Conservation (phyloP, 1,140 invertebrate genomes). For the Hormaphis cornu region DNA sequence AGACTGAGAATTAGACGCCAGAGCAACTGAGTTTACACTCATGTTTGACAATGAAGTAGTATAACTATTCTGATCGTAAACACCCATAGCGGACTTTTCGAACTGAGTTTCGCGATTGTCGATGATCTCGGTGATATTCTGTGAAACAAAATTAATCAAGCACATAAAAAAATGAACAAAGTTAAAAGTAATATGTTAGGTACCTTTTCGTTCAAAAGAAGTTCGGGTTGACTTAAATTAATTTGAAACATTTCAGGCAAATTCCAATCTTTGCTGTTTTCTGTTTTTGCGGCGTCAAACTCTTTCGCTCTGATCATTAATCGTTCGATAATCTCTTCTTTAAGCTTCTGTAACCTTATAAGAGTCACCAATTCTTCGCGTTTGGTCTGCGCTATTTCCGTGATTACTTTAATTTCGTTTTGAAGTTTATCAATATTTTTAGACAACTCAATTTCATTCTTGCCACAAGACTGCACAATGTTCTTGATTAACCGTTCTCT, state of each 20-base stretch:
- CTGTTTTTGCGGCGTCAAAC: constrained; percentile 5
- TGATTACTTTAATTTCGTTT: constrained; percentile 26
- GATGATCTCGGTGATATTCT: constrained; percentile 13
- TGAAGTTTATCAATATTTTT: constrained; percentile 24
- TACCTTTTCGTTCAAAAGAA: constrained; percentile 22
- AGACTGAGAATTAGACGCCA: background rate
- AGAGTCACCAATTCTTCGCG: constrained; percentile 19
- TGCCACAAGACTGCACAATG: constrained; percentile 19
- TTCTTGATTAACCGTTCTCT: constrained; percentile 19
- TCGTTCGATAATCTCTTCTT: constrained; percentile 25
- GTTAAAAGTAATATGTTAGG: background rate
- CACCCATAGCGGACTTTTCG: background rate
- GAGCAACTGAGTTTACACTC: background rate
- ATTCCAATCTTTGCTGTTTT: constrained; percentile 29
- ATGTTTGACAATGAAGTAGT: background rate
- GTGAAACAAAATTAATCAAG: background rate
- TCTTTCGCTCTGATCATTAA: constrained; percentile 21
- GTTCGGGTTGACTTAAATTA: constrained; percentile 23
- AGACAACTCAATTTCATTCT: constrained; percentile 11
- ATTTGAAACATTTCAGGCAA: constrained; percentile 29
- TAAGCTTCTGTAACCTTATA: constrained; percentile 20
- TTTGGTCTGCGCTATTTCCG: constrained; percentile 25
- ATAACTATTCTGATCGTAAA: background rate
- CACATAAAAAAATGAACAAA: background rate
- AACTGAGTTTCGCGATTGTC: constrained; percentile 1